Evolutionary conservation across 2,113 vertebrate genomes (phyloP), one percentile per base, ranked within the genome.

Genomic region (Eurypyga helias): DNA sequence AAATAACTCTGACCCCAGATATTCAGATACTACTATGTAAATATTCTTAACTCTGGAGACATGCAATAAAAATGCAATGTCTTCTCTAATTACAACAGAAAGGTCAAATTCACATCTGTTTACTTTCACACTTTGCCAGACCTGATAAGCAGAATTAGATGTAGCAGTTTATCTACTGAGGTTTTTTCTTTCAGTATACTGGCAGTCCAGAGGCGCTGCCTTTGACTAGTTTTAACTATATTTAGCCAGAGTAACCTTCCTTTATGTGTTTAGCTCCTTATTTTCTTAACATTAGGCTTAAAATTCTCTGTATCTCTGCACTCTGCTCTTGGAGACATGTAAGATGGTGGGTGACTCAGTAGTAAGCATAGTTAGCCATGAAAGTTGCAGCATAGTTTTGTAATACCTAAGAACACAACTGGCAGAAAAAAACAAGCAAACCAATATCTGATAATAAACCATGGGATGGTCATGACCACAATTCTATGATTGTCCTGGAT

Each of bases 21-120:
- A 49, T 54, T 82, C 62, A 90, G 36, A 85, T 26, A 61, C 11
- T 57, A 24, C 31, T 61, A 46, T 77, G 46, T 7, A 90, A 87
- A 95, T 76, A 66, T 31, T 80, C 45, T n/a, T 80, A 72, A 77
- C 70, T 29, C 62, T 77, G 33, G 84, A 90, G 66, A 88, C 28
- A 46, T 1, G 9, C 21, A 90, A 84, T 87, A 78, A 91, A 93
- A 95, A 85, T 76, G 9, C 19, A 31, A 16, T 38, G 23, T 54
- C 54, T 91, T 82, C 41, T 70, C 31, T 86, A 91, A 90, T 85
- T 94, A 83, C 66, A 93, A 43, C 23, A 77, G 67, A 90, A 95
- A 89, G 67, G 62, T 94, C 78, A 94, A 88, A 91, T n/a, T 85
- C 46, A 65, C 89, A 90, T 85, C 82, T 91, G 75, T 62, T 94